phyloP scores from a whole-genome alignment of 2,113 vertebrate species.

The Xerus inauris region DNA sequence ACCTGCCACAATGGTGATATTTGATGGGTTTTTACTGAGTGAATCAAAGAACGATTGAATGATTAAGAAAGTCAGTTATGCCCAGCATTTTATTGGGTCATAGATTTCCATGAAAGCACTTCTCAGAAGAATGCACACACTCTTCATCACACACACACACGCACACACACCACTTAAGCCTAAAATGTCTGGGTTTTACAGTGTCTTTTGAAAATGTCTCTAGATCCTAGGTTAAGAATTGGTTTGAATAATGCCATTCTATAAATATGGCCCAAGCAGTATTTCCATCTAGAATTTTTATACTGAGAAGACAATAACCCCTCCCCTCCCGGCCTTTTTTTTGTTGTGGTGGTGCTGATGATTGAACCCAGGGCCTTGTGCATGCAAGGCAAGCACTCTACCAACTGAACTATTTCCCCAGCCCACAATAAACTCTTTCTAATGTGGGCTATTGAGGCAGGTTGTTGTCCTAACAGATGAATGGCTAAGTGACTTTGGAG shows the following conservation, averaged over 20 bases:
- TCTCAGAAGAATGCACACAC: neutral
- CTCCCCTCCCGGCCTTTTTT: too few relatives aligned
- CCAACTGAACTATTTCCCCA: too few relatives aligned
- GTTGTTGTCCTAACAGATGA: neutral
- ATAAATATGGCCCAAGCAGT: neutral
- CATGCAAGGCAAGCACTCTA: too few relatives aligned
- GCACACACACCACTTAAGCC: neutral
- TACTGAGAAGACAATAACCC: neutral
- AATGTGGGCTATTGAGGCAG: neutral
- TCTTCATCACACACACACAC: neutral
- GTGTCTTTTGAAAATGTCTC: neutral
- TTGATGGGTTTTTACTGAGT: neutral
- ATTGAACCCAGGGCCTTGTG: too few relatives aligned
- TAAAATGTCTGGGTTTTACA: neutral
- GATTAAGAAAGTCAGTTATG: neutral
- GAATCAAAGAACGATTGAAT: constrained; percentile 32
- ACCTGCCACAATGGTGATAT: neutral
- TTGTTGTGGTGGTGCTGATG: too few relatives aligned
- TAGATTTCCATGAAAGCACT: neutral
- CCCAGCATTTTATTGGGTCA: neutral
- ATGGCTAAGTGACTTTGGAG: neutral
- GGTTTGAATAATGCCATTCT: neutral
- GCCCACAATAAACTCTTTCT: too few relatives aligned
- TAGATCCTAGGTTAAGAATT: neutral
- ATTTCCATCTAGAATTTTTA: constrained; percentile 7